Percentiles rank a stretch among this genome's conserved stretches.
Conservation (phyloP, 2,113 vertebrate genomes). For the Anarhynchus alexandrinus region DNA sequence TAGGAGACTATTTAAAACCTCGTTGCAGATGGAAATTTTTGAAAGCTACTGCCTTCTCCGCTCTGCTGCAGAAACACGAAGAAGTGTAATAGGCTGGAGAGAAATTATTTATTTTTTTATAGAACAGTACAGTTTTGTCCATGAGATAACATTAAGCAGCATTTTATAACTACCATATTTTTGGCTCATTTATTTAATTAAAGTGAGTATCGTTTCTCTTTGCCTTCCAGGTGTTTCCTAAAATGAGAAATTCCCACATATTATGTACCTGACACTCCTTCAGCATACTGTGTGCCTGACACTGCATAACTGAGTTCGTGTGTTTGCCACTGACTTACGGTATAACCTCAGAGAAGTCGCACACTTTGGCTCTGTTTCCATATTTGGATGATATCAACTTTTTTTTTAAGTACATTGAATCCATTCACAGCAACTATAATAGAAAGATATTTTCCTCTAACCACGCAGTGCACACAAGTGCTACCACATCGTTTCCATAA, state of each 20-base stretch:
- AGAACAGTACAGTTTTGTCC: not conserved
- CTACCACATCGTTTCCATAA: not conserved
- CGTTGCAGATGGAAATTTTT: not conserved
- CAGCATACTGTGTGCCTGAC: not conserved
- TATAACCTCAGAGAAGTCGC: not conserved
- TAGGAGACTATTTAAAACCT: not conserved
- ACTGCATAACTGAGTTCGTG: not conserved
- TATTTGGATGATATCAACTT: fast-evolving
- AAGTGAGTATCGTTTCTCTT: not conserved
- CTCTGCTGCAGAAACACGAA: not conserved
- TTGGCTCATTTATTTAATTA: not conserved
- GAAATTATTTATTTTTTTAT: not conserved
- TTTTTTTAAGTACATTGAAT: not conserved
- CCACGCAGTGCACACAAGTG: fast-evolving
- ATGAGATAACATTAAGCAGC: not conserved
- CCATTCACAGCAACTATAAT: not conserved
- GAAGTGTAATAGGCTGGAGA: not conserved
- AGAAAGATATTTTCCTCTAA: not conserved
- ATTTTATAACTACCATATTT: not conserved
- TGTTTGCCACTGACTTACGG: not conserved
- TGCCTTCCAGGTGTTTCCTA: not conserved
- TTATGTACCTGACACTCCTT: not conserved
- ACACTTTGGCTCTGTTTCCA: not conserved
- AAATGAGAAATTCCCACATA: not conserved
- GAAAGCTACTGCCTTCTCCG: not conserved